A percentile compares a stretch with the other conserved stretches of the same genome.
phyloP scores from a whole-genome alignment of 2,888 invertebrate genomes.

The Lottia scabra region DNA sequence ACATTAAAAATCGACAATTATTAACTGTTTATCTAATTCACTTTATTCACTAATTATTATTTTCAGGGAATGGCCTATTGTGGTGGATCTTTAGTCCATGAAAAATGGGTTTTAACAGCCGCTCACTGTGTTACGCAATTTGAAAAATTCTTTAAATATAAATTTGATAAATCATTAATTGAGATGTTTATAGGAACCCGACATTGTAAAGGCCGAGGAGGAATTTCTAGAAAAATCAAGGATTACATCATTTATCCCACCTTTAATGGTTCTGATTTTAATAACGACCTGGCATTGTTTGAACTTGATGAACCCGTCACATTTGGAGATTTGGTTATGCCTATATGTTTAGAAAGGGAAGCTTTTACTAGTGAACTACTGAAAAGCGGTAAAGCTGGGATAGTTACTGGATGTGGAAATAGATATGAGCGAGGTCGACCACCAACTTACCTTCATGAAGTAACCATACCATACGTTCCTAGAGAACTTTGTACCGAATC shows the following conservation, averaged over 20 bases:
- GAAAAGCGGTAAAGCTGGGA: conserved; percentile 26
- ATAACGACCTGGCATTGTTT: conserved; percentile 49
- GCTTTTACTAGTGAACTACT: conserved; percentile 34
- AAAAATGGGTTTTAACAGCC: conserved; percentile 42
- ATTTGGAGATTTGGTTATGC: conserved; percentile 36
- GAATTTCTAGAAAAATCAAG: conserved; percentile 30
- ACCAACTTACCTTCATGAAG: conserved; percentile 31
- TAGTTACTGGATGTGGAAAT: conserved; percentile 39
- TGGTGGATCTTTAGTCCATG: conserved; percentile 47
- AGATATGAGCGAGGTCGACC: conserved; percentile 22
- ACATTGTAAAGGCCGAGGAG: conserved; percentile 34
- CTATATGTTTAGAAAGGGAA: conserved; percentile 40
- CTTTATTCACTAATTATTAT: not conserved
- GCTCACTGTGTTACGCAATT: conserved; percentile 45
- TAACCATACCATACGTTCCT: conserved; percentile 37
- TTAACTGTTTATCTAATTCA: too few relatives aligned
- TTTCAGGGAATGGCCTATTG: conserved; percentile 39
- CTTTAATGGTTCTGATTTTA: conserved; percentile 31
- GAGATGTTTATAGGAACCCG: conserved; percentile 37
- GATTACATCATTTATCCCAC: conserved; percentile 34
- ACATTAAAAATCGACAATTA: too few relatives aligned
- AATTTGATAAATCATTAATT: conserved; percentile 31
- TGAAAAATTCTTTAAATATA: conserved; percentile 26
- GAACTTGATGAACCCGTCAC: conserved; percentile 39
- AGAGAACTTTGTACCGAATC: conserved; percentile 34